Percentiles rank a stretch among this genome's conserved stretches.
Conservation (phyloP, 2,113 vertebrate species). For the Pampusana beccarii region DNA sequence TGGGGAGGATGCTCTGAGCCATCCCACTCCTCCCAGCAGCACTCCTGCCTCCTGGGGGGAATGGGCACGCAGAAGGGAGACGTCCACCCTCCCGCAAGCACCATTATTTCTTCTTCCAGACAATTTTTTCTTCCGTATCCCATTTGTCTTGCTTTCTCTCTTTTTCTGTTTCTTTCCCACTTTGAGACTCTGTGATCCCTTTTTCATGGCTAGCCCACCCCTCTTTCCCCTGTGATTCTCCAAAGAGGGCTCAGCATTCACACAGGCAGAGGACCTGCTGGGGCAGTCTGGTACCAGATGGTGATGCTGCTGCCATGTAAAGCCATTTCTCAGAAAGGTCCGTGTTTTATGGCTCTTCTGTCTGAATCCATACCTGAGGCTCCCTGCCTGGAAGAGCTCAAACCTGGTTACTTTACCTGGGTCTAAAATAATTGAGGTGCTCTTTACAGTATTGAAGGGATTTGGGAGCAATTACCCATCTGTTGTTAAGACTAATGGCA, state of each 20-base stretch:
- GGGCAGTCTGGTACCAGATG: fast-evolving
- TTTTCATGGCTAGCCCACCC: background rate
- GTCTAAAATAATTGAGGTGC: background rate
- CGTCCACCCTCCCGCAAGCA: background rate
- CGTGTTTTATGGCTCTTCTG: background rate
- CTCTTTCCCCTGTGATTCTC: background rate
- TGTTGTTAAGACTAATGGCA: background rate
- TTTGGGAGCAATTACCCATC: background rate
- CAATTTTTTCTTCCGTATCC: background rate
- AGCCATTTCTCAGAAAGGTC: background rate
- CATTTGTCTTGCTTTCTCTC: background rate
- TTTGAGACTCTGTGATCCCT: background rate
- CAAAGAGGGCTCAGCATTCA: background rate
- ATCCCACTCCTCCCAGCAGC: background rate
- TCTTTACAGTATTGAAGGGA: background rate
- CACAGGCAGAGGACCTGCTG: background rate
- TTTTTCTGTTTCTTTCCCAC: background rate
- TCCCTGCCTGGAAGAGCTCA: background rate
- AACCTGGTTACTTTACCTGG: background rate
- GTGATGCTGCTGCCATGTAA: background rate
- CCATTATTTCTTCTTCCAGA: background rate
- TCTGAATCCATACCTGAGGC: background rate
- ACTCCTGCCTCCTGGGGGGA: fast-evolving
- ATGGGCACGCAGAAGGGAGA: background rate
- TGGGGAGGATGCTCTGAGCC: background rate